Base-by-base conservation (phyloP, 2,797 vertebrate genomes). In the Champsocephalus gunnari region DNA sequence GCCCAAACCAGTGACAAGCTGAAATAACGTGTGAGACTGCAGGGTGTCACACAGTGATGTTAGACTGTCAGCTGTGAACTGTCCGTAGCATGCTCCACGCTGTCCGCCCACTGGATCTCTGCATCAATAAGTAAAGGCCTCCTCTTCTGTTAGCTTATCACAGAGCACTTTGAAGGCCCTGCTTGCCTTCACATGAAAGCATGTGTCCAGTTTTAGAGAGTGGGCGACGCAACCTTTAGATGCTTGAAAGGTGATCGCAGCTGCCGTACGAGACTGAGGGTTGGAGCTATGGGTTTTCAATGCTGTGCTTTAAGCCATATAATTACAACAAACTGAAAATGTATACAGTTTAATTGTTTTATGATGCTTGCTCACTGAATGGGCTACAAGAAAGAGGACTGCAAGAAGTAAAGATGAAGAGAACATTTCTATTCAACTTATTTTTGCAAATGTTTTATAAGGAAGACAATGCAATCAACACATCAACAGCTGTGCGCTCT, bases 111-210 rank as follows among this genome's bases (percentile, higher is more conserved):
- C n/a, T 41, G 66, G 57, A 64, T 67, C 76, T 77, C 63, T 21
- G 4, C 87, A 91, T 92, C 77, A 90, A 78, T 87, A 86, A 90
- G 72, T 89, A 85, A 90, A 88, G 65, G 56, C 51, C 51, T 48
- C n/a, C 59, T 77, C 81, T 19, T 70, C 74, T 59, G 51, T 50
- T 44, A 12, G 55, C 70, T 67, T 72, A 74, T 84, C 79, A 75
- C 65, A 71, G 47, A 71, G 47, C 59, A 62, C 83, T 90, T 84
- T 90, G 87, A 90, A 88, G 79, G 62, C 34, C 67, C 50, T 24
- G 79, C 77, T 72, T 53, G 49, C 59, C 55, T 49, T 21, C 76
- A 80, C 86, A 77, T 86, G 75, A 89, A 89, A 90, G 79, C 34
- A 38, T 9, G 61, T 44, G 38, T 73, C 50, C 54, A 16, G 50